These are phyloP conservation scores for Patella pellucida DNA, from an alignment of 2,888 invertebrate genomes.

Conservation along the genomic window DNA sequence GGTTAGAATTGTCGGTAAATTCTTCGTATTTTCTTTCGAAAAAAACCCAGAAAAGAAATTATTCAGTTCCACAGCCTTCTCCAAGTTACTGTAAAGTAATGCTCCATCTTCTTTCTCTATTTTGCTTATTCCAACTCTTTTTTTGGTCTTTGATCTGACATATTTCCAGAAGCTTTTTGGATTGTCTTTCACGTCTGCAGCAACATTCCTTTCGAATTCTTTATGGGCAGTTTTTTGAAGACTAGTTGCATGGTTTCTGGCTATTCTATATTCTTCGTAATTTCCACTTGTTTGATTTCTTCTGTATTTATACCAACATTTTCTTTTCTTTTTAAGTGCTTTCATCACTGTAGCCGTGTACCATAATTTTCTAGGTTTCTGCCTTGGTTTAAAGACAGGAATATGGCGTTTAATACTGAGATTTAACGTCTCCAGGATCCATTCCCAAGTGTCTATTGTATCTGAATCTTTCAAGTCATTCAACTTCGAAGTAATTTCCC, in stretches of 20 bases:
- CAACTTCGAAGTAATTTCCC: neutral
- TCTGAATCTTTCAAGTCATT: no score
- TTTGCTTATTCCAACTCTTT: neutral
- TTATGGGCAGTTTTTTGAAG: no score
- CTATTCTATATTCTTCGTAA: neutral
- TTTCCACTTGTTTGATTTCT: no score
- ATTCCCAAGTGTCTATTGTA: neutral
- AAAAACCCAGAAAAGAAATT: constrained; percentile 17
- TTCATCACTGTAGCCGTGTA: neutral
- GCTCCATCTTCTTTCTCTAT: neutral
- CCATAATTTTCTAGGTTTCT: neutral
- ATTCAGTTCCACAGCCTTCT: constrained; percentile 13
- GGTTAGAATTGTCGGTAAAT: neutral
- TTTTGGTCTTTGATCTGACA: neutral
- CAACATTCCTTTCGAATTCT: neutral
- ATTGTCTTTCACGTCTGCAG: neutral
- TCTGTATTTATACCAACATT: no score
- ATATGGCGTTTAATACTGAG: neutral
- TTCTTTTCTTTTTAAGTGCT: neutral
- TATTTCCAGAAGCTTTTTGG: neutral
- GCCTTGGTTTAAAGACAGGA: neutral
- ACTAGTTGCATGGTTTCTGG: neutral
- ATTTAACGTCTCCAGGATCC: neutral
- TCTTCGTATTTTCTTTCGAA: neutral
- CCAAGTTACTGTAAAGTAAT: no score